A percentile compares a stretch with the other conserved stretches of the same genome.
Conservation (phyloP, 2,888 invertebrate genomes). For the Megastigmus dorsalis region DNA sequence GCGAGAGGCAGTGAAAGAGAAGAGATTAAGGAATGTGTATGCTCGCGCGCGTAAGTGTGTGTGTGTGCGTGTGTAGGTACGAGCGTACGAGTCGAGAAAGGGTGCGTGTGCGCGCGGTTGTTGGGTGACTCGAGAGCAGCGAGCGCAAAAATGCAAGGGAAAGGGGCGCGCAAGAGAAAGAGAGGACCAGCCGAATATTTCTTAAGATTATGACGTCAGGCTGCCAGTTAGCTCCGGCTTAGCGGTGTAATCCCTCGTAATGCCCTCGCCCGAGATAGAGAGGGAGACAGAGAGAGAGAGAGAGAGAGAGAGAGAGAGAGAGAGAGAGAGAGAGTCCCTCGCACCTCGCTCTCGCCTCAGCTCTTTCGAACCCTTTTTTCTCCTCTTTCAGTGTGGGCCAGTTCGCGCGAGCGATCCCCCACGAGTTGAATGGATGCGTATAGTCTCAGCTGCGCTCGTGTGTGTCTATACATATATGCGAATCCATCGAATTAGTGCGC, state of each 20-base stretch:
- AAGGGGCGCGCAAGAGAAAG: too few relatives aligned
- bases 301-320: too few relatives aligned
- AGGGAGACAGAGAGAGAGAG: too few relatives aligned
- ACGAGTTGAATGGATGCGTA: too few relatives aligned
- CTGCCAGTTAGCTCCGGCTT: slow-evolving; percentile 71
- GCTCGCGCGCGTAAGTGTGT: too few relatives aligned
- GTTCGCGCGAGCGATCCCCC: too few relatives aligned
- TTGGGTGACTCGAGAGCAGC: neutral
- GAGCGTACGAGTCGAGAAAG: neutral
- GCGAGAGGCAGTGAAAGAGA: neutral
- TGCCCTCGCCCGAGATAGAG: slow-evolving; percentile 58
- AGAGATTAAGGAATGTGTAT: neutral
- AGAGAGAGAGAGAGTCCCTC: too few relatives aligned
- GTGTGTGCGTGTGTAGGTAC: too few relatives aligned
- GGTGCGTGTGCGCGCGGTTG: neutral
- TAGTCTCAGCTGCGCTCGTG: too few relatives aligned
- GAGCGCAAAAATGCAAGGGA: slow-evolving; percentile 35
- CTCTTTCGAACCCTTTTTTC: slow-evolving; percentile 10
- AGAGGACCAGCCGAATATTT: slow-evolving; percentile 68
- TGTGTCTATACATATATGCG: too few relatives aligned
- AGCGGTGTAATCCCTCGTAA: slow-evolving; percentile 73
- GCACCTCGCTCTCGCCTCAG: neutral
- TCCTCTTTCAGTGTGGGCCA: neutral
- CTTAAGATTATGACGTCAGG: slow-evolving; percentile 73
- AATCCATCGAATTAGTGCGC: too few relatives aligned